Conservation (phyloP, 2,113 vertebrate genomes). For the Eonycteris spelaea region DNA sequence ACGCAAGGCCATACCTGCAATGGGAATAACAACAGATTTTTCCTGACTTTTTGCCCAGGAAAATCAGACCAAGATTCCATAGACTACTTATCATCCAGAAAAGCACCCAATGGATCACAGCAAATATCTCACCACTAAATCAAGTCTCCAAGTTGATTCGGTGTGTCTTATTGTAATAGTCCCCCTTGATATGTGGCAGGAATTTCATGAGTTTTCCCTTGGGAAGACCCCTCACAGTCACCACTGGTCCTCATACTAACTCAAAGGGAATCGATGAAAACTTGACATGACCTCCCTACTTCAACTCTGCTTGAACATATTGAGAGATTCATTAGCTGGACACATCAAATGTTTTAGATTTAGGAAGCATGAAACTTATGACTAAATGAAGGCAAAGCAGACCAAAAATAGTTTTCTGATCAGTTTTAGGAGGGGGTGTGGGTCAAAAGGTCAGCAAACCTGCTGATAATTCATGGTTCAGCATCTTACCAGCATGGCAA, state of each 20-base stretch:
- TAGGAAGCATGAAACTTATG: constrained; percentile 24
- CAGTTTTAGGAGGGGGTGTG: background rate
- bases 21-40: background rate
- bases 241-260: background rate
- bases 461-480: constrained; percentile 20
- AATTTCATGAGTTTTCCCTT: background rate
- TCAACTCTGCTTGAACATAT: constrained; percentile 1
- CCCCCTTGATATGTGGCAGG: background rate
- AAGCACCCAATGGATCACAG: background rate
- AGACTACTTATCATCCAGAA: constrained; percentile 13
- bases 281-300: background rate
- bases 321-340: constrained; percentile 46
- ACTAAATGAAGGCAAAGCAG: background rate
- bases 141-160: background rate
- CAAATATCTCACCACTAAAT: background rate
- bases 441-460: constrained; percentile 52
- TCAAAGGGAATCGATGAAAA: background rate
- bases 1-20: background rate
- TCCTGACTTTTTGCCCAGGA: background rate
- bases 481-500: constrained; percentile 45
- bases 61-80: background rate
- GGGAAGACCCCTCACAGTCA: background rate
- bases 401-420: constrained; percentile 47
- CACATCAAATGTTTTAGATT: constrained; percentile 44
- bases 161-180: background rate